These are phyloP conservation scores for Ranitomeya imitator DNA, from an alignment of 2,113 vertebrate species.

Conservation along the genomic window DNA sequence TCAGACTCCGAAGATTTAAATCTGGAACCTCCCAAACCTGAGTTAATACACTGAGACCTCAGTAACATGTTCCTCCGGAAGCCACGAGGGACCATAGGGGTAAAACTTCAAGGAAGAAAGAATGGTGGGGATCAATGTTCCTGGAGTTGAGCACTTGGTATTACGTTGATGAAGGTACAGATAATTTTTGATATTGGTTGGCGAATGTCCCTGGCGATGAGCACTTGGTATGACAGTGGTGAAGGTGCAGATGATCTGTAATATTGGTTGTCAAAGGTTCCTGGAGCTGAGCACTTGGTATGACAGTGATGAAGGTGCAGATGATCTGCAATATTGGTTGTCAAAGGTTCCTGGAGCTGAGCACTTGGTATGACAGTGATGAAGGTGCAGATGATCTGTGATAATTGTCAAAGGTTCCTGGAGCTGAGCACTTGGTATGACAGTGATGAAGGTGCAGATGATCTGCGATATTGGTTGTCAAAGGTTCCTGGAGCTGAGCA, in stretches of 20 bases:
- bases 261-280: too few relatives aligned
- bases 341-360: not conserved
- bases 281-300: too few relatives aligned
- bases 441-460: too few relatives aligned
- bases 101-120: not conserved
- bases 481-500: too few relatives aligned
- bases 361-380: not conserved
- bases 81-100: not conserved
- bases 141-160: too few relatives aligned
- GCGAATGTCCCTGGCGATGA: not conserved
- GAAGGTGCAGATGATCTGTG: too few relatives aligned
- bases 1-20: not conserved
- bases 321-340: not conserved
- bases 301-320: not conserved
- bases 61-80: not conserved
- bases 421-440: too few relatives aligned
- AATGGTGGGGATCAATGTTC: not conserved
- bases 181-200: too few relatives aligned
- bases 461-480: too few relatives aligned
- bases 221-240: not conserved
- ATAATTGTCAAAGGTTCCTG: too few relatives aligned
- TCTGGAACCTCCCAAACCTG: not conserved
- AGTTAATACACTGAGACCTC: not conserved
- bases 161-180: too few relatives aligned
- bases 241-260: too few relatives aligned